Conservation (phyloP, 2,888 invertebrate species). For the Blastobasis adustella region DNA sequence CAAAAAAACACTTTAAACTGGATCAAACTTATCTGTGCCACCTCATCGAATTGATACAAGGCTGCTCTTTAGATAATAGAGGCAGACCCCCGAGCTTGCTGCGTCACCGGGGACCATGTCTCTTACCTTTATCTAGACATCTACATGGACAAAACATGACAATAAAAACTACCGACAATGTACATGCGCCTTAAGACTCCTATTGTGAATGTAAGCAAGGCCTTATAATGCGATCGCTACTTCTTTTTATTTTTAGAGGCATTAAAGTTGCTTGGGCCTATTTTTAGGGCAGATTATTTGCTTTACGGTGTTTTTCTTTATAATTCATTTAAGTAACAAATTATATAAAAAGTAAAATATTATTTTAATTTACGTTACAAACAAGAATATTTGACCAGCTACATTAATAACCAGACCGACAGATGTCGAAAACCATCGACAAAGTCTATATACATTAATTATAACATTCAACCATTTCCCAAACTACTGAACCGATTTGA, state of each 20-base stretch:
- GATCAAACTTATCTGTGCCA: conserved; percentile 32
- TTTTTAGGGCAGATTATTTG: neutral
- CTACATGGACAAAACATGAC: conserved; percentile 48
- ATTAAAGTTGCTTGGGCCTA: neutral
- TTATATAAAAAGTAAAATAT: neutral
- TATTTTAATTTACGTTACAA: too few relatives aligned
- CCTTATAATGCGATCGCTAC: neutral
- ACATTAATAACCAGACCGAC: too few relatives aligned
- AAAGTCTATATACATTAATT: too few relatives aligned
- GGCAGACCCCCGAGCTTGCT: conserved; percentile 25
- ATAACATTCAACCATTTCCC: too few relatives aligned
- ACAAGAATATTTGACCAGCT: too few relatives aligned
- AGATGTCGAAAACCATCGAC: too few relatives aligned
- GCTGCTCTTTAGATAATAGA: conserved; percentile 25
- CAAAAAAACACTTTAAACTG: conserved; percentile 22
- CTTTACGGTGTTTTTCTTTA: neutral
- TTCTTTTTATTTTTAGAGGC: neutral
- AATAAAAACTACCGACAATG: conserved; percentile 51
- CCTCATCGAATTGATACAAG: conserved; percentile 32
- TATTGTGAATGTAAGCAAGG: neutral
- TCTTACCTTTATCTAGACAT: conserved; percentile 52
- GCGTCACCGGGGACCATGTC: conserved; percentile 25
- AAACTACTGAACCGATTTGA: too few relatives aligned
- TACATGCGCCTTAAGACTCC: conserved; percentile 22
- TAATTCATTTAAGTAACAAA: neutral